phyloP scores from a whole-genome alignment of 2,888 invertebrate genomes.

The Adelphocoris suturalis region DNA sequence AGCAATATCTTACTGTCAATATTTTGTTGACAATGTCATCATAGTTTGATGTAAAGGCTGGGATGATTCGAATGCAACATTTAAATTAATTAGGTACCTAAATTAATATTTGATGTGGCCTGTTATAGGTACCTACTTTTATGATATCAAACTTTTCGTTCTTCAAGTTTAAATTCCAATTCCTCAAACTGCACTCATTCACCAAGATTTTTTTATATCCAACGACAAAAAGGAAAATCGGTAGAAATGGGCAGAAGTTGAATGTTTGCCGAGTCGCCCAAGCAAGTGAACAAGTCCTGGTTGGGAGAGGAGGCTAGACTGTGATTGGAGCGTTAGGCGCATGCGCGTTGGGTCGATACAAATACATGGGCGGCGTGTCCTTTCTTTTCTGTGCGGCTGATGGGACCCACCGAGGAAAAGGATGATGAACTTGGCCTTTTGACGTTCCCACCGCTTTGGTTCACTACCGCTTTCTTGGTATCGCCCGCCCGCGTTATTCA shows the following conservation, averaged over 20 bases:
- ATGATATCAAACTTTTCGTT: no score
- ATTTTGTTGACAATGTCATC: no score
- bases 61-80: no score
- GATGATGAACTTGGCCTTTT: constrained; percentile 48
- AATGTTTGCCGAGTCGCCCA: not conserved
- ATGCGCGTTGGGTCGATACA: constrained; percentile 21
- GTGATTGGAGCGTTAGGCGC: constrained; percentile 42
- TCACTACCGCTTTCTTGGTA: constrained; percentile 23
- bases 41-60: no score
- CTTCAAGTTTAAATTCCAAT: no score
- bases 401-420: constrained; percentile 11
- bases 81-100: no score
- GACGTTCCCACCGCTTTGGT: constrained; percentile 31
- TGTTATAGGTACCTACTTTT: no score
- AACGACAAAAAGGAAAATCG: no score
- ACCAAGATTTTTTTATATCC: no score
- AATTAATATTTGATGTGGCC: no score
- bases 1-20: no score
- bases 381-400: not conserved
- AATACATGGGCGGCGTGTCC: constrained; percentile 35
- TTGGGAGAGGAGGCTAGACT: not conserved
- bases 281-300: not conserved
- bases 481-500: not conserved
- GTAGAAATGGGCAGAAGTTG: not conserved
- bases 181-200: no score